These are phyloP conservation scores for Nylanderia fulva DNA, from an alignment of 1,140 invertebrate genomes.

Conservation along the genomic window DNA sequence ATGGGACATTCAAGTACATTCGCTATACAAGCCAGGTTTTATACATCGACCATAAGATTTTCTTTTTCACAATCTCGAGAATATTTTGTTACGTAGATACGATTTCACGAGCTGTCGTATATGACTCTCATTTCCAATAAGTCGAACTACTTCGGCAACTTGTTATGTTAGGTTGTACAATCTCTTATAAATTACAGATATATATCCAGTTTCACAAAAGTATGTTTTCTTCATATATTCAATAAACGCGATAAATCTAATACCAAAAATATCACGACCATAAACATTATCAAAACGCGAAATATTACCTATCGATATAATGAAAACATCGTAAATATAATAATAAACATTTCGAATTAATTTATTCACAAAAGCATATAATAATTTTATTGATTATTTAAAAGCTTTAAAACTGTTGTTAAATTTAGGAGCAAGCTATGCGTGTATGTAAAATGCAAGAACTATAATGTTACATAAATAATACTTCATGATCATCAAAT, in stretches of 20 bases:
- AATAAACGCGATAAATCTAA: neutral
- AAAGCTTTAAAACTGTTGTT: neutral
- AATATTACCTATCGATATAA: neutral
- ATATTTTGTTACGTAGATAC: constrained; percentile 71
- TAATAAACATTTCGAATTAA: neutral
- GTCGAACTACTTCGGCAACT: constrained; percentile 20
- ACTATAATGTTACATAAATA: neutral
- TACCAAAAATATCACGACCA: neutral
- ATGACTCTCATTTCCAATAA: constrained; percentile 40
- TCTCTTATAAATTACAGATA: constrained; percentile 18
- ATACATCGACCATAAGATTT: constrained; percentile 62
- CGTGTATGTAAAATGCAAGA: neutral
- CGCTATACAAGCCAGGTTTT: constrained; percentile 49
- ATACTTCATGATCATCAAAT: neutral
- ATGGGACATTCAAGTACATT: constrained; percentile 55
- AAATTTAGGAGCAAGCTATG: neutral
- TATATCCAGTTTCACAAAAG: neutral
- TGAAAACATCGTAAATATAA: neutral
- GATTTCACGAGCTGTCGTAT: constrained; percentile 42
- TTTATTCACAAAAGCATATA: neutral
- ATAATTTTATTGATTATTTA: neutral
- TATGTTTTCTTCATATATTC: neutral
- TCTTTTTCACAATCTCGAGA: constrained; percentile 47
- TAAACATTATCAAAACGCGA: neutral
- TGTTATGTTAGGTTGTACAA: neutral